Evolutionary conservation across 2,113 vertebrate species (phyloP).

Genomic region (Aspidoscelis tigris): DNA sequence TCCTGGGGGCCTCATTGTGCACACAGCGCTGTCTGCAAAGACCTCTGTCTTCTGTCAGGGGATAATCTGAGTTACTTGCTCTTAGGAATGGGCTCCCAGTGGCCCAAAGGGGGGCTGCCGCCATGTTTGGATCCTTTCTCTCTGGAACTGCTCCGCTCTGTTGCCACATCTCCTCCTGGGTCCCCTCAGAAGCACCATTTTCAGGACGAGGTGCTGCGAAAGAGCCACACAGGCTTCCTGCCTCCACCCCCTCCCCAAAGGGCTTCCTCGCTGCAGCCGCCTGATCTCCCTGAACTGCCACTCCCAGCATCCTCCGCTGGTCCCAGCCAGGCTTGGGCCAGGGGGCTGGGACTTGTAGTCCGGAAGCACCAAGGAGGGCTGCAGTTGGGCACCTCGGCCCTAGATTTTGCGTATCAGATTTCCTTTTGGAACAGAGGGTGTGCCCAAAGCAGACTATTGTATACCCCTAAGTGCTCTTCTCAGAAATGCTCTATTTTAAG

Average conservation of each 20-base stretch:
- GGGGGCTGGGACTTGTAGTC: no score
- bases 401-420: background rate
- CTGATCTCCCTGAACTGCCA: no score
- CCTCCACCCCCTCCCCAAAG: no score
- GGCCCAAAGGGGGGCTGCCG: background rate
- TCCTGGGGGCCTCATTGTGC: no score
- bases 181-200: background rate
- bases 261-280: no score
- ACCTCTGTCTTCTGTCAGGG: background rate
- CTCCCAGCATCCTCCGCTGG: no score
- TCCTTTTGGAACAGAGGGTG: background rate
- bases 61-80: background rate
- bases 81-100: background rate
- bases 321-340: no score
- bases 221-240: no score
- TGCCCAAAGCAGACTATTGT: background rate
- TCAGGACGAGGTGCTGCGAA: no score
- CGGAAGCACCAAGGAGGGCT: background rate
- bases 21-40: no score
- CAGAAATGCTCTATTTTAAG: conserved; percentile 2
- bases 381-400: background rate
- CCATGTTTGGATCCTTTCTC: no score
- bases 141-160: background rate
- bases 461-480: conserved; percentile 53
- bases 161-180: background rate